These are phyloP conservation scores for Jordanella pulchra DNA, from an alignment of 2,797 vertebrate species.

Conservation along the genomic window DNA sequence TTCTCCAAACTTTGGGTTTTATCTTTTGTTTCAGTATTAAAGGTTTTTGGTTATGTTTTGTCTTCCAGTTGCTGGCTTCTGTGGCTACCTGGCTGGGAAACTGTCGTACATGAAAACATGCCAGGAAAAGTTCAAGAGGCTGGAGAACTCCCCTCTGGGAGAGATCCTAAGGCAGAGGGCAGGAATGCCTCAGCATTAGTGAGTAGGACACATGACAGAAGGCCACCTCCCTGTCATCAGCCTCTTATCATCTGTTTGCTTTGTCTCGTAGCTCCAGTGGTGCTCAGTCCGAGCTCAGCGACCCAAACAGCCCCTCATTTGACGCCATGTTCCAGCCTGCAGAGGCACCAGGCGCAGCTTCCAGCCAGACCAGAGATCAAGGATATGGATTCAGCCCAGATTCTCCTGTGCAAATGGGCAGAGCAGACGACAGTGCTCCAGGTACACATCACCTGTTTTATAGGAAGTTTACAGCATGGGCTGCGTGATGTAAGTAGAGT, in stretches of 20 bases:
- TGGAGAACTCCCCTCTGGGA: constrained; percentile 90
- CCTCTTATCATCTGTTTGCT: not conserved
- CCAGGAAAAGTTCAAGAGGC: constrained; percentile 88
- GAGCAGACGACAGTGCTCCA: constrained; percentile 48
- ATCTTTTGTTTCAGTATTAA: too few relatives aligned
- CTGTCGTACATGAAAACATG: constrained; percentile 89
- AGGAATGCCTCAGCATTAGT: constrained; percentile 73
- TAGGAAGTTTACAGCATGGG: not conserved
- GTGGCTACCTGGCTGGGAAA: constrained; percentile 87
- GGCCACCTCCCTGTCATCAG: not conserved
- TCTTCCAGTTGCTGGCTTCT: constrained; percentile 69
- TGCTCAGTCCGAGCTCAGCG: constrained; percentile 61
- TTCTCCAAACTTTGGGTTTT: not conserved
- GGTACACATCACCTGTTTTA: constrained; percentile 39
- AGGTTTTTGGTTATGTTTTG: constrained; percentile 16
- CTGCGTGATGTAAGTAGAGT: not conserved
- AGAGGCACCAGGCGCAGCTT: constrained; percentile 25
- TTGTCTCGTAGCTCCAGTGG: constrained; percentile 29
- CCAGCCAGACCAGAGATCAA: constrained; percentile 20
- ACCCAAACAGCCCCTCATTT: constrained; percentile 54
- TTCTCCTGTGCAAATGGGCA: not conserved
- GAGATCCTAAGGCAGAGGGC: constrained; percentile 82
- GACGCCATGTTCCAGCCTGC: constrained; percentile 56
- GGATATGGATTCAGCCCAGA: constrained; percentile 46
- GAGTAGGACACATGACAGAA: constrained; percentile 53